Evolutionary conservation across 2,113 vertebrate species (phyloP), one percentile per base, ranked within the genome.

Genomic region (Callopanchax toddi): DNA sequence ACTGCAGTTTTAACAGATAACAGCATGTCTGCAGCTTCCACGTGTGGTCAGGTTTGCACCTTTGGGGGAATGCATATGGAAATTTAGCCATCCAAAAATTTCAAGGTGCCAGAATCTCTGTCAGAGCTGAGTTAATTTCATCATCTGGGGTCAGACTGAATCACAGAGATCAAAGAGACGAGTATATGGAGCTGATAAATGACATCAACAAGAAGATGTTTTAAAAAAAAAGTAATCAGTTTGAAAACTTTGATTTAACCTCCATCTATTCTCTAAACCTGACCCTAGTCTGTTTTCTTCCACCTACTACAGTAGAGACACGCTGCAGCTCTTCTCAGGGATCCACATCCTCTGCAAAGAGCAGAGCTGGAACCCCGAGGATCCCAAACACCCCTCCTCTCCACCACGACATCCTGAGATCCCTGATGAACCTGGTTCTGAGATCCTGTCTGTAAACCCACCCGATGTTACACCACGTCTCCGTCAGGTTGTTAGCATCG

Each of bases 61-160:
- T 53, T 20, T 3, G 9, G 58, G 73, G 52, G 61, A 57, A 51
- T 36, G 50, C 42, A 76, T 58, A 76, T 61, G 37, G 59, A 15
- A 68, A 83, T 84, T 64, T 83, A 32, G 54, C 84, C 78, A 85
- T 57, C 36, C 37, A 62, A 74, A 80, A 26, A 63, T 70, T 71
- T 78, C 50, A 75, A 49, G 65, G 58, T 65, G 53, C 54, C 70
- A 46, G 39, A 60, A 61, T 37, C 9, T 62, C 43, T 12, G 46
- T 44, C 58, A 67, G 71, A 46, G 54, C 29, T 55, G 49, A 67
- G 39, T 43, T 78, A 67, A 82, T 75, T 48, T 67, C 16, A 67
- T 66, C 76, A 72, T 58, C 46, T 40, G 57, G 67, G 40, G 74
- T 42, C 51, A 68, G 15, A 4, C 32, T 13, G 44, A 75, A 59